Evolutionary conservation across 2,888 invertebrate genomes (phyloP).

Genomic region (Macrosoma leucophasiata): DNA sequence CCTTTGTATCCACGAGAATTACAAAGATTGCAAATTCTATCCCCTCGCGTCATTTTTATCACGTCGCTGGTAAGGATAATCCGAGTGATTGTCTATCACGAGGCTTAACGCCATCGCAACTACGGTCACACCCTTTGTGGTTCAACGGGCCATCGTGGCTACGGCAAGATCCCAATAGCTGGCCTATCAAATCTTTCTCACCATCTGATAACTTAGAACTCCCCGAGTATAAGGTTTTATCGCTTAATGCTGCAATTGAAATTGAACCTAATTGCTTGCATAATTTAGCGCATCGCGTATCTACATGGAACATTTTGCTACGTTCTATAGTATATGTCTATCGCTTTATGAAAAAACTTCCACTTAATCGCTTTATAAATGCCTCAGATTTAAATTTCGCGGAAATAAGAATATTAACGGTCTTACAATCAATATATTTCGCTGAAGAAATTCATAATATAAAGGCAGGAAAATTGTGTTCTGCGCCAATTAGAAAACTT

Average conservation of each 20-base stretch:
- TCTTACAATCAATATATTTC: background rate
- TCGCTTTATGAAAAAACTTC: background rate
- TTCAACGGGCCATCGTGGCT: constrained; percentile 7
- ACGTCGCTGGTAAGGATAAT: constrained; percentile 8
- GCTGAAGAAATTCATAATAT: background rate
- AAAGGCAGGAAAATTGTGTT: background rate
- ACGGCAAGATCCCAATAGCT: background rate
- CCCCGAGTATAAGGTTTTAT: constrained; percentile 5
- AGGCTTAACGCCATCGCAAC: constrained; percentile 8
- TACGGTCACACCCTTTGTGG: constrained; percentile 10
- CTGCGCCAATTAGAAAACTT: background rate
- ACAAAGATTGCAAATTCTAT: constrained; percentile 4
- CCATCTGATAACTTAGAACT: background rate
- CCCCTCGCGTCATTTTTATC: constrained; percentile 6
- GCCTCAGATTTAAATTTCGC: background rate
- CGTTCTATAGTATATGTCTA: no score
- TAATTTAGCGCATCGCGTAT: no score
- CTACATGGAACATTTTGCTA: no score
- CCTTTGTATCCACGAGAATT: constrained; percentile 10
- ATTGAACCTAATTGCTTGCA: no score
- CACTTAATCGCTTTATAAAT: background rate
- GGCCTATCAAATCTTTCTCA: constrained; percentile 1
- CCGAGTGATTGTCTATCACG: constrained; percentile 10
- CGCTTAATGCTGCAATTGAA: constrained; percentile 1
- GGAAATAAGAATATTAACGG: background rate